Conservation (phyloP, 1,140 invertebrate species). For the Varroa destructor region DNA sequence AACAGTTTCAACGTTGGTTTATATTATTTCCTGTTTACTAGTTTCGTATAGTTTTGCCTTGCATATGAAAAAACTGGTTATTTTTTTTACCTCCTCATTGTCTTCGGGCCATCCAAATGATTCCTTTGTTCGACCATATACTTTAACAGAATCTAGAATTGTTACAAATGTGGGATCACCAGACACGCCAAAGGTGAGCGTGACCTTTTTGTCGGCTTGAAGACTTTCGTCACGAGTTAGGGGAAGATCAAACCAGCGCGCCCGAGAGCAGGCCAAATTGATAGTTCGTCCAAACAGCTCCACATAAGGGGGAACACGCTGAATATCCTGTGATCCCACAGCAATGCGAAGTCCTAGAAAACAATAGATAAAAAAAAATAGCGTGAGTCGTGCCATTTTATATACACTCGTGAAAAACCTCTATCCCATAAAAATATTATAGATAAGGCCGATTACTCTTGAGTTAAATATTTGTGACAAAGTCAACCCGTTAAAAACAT, state of each 20-base stretch:
- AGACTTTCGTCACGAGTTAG: conserved; percentile 84
- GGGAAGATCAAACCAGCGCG: conserved; percentile 88
- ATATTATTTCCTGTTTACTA: too few species aligned
- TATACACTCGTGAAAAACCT: too few species aligned
- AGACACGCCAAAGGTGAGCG: conserved; percentile 76
- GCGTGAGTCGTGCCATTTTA: too few species aligned
- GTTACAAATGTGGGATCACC: conserved; percentile 69
- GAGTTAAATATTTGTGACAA: too few species aligned
- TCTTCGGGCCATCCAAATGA: conserved; percentile 94
- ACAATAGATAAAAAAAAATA: background rate
- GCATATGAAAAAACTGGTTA: conserved; percentile 29
- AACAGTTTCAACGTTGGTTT: too few species aligned
- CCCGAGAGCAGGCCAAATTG: conserved; percentile 48
- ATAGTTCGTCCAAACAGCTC: conserved; percentile 69
- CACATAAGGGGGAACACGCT: conserved; percentile 65
- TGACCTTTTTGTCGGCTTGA: conserved; percentile 77
- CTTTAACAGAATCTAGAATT: conserved; percentile 82
- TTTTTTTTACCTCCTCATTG: conserved; percentile 46
- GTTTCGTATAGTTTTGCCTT: too few species aligned
- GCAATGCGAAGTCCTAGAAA: conserved; percentile 59
- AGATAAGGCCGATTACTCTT: too few species aligned
- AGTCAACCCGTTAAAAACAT: too few species aligned
- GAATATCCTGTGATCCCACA: conserved; percentile 69
- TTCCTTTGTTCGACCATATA: conserved; percentile 87
- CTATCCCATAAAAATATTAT: too few species aligned